phyloP scores from a whole-genome alignment of 2,797 vertebrate species.

The Gouania willdenowi region DNA sequence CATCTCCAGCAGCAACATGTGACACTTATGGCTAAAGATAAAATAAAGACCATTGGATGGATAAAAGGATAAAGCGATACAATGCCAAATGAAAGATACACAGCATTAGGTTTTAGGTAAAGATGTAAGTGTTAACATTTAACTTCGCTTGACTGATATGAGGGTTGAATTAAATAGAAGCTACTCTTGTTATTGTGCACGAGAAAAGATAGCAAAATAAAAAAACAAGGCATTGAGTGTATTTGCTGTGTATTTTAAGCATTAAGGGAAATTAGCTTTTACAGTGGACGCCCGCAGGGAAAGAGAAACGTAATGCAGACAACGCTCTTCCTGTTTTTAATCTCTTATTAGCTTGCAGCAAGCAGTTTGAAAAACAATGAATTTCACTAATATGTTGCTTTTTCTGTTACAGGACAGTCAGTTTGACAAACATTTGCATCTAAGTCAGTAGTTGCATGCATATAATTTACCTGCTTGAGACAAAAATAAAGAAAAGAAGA shows the following conservation, averaged over 20 bases:
- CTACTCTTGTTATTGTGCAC: neutral
- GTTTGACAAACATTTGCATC: neutral
- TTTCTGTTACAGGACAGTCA: constrained; percentile 15
- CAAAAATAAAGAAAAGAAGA: constrained; percentile 10
- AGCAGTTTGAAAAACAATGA: constrained; percentile 26
- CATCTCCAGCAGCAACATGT: too few relatives aligned
- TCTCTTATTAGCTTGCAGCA: constrained; percentile 31
- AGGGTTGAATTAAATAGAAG: constrained; percentile 24
- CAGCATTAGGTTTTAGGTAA: too few relatives aligned
- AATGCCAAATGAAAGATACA: too few relatives aligned
- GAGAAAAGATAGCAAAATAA: neutral
- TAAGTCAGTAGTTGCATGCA: neutral
- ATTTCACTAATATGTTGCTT: constrained; percentile 9
- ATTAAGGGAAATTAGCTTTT: constrained; percentile 30
- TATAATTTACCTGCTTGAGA: neutral
- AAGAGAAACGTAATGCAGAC: constrained; percentile 23
- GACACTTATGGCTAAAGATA: too few relatives aligned
- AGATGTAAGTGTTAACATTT: too few relatives aligned
- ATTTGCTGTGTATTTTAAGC: constrained; percentile 24
- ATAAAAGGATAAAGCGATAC: too few relatives aligned
- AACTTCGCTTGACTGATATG: constrained; percentile 43
- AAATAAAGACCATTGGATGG: too few relatives aligned
- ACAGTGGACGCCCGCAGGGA: constrained; percentile 31
- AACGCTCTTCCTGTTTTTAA: constrained; percentile 51
- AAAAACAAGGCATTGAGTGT: constrained; percentile 11